Conservation (phyloP, 2,797 vertebrate species). For the Poliocrania exsul region DNA sequence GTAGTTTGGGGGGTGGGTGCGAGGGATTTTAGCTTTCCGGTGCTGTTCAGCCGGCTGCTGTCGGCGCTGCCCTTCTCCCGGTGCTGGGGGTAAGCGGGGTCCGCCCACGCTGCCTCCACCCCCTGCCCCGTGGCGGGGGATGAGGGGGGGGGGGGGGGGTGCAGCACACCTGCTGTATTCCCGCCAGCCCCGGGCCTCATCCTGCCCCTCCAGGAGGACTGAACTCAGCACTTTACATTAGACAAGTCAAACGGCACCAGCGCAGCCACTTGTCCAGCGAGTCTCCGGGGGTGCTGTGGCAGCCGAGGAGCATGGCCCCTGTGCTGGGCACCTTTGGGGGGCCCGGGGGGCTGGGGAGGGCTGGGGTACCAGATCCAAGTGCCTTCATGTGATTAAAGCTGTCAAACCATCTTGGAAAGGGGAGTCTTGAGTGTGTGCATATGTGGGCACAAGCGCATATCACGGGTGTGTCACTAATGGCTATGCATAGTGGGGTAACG, state of each 20-base stretch:
- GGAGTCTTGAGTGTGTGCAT: background rate
- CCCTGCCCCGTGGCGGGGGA: background rate
- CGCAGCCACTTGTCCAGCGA: background rate
- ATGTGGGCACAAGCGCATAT: accelerated
- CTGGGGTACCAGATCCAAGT: constrained; percentile 56
- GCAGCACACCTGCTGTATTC: background rate
- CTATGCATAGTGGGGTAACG: accelerated
- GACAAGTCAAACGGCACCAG: constrained; percentile 40
- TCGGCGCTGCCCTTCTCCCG: background rate
- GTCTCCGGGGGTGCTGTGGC: background rate
- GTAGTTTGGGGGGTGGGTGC: background rate
- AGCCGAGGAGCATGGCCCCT: background rate
- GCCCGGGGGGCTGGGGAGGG: background rate
- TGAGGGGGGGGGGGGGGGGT: background rate
- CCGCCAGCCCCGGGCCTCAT: background rate
- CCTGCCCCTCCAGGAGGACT: background rate
- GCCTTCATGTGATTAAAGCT: constrained; percentile 63
- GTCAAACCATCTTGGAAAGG: constrained; percentile 30
- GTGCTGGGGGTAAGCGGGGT: background rate
- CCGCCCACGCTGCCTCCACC: background rate
- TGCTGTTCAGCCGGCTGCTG: background rate
- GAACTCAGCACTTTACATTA: constrained; percentile 61
- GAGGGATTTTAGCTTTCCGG: background rate
- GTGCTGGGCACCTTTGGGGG: background rate
- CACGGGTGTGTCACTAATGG: accelerated